A percentile compares a stretch with the other conserved stretches of the same genome.
These are phyloP conservation scores for Eclectus roratus DNA, from an alignment of 2,113 vertebrate genomes.

Conservation along the genomic window DNA sequence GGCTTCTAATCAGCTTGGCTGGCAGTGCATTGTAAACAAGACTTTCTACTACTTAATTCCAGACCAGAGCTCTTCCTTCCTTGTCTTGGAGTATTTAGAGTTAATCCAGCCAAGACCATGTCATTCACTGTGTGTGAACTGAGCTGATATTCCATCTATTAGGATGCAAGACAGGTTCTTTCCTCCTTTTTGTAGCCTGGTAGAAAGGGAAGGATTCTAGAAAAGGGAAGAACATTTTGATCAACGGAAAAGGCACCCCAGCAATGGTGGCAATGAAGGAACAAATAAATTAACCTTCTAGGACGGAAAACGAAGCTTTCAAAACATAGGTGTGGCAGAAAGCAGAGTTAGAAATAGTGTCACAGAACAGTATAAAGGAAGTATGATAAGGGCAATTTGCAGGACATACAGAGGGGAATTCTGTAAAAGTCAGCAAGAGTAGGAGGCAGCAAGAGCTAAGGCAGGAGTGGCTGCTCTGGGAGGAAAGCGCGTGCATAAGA, in stretches of 20 bases:
- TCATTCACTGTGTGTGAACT: background rate
- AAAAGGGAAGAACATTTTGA: background rate
- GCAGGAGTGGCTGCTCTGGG: background rate
- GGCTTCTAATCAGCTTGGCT: background rate
- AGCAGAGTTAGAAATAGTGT: background rate
- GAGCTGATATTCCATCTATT: background rate
- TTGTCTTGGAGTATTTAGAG: background rate
- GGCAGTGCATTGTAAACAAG: background rate
- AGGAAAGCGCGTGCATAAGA: background rate
- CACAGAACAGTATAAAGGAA: background rate
- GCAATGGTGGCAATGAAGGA: background rate
- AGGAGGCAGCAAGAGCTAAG: background rate
- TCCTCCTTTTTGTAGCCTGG: background rate
- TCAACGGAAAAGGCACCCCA: background rate
- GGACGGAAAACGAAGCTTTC: background rate
- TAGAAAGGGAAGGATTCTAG: background rate
- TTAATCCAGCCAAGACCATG: background rate
- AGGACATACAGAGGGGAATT: background rate
- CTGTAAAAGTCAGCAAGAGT: background rate
- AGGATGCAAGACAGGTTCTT: background rate
- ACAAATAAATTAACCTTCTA: background rate
- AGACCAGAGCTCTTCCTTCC: background rate
- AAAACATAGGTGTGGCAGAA: background rate
- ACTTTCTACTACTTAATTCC: background rate
- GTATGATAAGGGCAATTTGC: background rate